phyloP scores from a whole-genome alignment of 2,113 vertebrate species.

The Chelonoidis abingdonii region DNA sequence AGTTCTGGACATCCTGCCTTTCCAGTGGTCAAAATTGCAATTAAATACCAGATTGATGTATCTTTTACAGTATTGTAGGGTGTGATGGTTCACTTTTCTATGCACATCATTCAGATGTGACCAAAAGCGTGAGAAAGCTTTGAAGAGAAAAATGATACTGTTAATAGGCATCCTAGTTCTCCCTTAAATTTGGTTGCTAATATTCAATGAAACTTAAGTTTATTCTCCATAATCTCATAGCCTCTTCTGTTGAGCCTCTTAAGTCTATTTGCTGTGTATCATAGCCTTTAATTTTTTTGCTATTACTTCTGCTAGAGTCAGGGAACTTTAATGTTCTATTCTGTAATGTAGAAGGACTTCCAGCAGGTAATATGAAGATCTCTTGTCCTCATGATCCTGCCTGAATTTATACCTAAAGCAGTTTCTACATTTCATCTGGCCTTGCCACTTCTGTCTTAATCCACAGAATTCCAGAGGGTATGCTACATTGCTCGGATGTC shows the following conservation, averaged over 20 bases:
- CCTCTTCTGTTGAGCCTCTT: accelerated
- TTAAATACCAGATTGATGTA: background rate
- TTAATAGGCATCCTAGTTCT: constrained; percentile 11
- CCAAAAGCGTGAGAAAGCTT: background rate
- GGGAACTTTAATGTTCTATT: background rate
- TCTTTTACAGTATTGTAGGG: background rate
- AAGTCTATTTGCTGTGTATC: background rate
- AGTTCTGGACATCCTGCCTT: background rate
- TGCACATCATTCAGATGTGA: background rate
- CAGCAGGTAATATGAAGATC: background rate
- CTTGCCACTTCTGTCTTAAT: background rate
- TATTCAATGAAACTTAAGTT: background rate
- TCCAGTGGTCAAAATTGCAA: background rate
- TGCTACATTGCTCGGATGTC: background rate
- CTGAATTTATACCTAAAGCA: background rate
- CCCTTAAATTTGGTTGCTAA: background rate
- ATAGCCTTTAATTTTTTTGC: background rate
- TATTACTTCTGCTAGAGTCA: background rate
- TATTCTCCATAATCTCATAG: background rate
- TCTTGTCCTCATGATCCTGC: background rate
- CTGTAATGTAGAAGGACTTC: background rate
- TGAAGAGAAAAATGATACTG: background rate
- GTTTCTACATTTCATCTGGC: background rate
- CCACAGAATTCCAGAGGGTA: background rate
- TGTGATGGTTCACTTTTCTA: background rate